A percentile compares a stretch with the other conserved stretches of the same genome.
Conservation (phyloP, 1,140 invertebrate species). For the Rhopalosiphum padi region DNA sequence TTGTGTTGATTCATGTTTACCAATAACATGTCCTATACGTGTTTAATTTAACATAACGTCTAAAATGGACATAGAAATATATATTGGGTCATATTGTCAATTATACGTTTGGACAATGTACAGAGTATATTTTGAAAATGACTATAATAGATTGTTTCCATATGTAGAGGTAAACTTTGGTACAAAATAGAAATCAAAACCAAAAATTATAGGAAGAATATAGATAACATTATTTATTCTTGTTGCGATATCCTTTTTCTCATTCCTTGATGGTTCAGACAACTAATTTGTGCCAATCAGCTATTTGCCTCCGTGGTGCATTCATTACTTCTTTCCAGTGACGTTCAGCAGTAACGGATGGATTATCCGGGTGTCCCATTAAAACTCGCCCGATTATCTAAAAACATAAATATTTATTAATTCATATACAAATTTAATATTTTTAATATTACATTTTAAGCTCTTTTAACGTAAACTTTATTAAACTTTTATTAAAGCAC, state of each 20-base stretch:
- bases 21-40: not conserved
- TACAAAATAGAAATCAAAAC: conserved; percentile 35
- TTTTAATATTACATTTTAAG: not conserved
- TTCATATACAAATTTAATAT: not conserved
- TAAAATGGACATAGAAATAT: not conserved
- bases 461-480: not conserved
- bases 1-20: not conserved
- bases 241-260: conserved; percentile 37
- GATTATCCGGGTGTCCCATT: conserved; percentile 80
- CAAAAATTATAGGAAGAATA: conserved; percentile 38
- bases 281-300: conserved; percentile 96
- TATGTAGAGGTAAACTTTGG: conserved; percentile 30
- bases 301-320: conserved; percentile 95
- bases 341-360: conserved; percentile 76
- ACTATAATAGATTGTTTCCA: conserved; percentile 4
- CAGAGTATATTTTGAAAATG: not conserved
- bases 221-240: conserved; percentile 8
- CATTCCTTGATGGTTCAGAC: conserved; percentile 70
- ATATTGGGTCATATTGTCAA: not conserved
- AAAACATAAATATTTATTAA: conserved; percentile 44
- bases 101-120: conserved; percentile 1
- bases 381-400: conserved; percentile 94
- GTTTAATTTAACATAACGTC: not conserved
- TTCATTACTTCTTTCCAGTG: conserved; percentile 97
- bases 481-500: not conserved